A percentile compares a stretch with the other conserved stretches of the same genome.
Conservation (phyloP, 2,888 invertebrate genomes). For the Nowickia ferox region DNA sequence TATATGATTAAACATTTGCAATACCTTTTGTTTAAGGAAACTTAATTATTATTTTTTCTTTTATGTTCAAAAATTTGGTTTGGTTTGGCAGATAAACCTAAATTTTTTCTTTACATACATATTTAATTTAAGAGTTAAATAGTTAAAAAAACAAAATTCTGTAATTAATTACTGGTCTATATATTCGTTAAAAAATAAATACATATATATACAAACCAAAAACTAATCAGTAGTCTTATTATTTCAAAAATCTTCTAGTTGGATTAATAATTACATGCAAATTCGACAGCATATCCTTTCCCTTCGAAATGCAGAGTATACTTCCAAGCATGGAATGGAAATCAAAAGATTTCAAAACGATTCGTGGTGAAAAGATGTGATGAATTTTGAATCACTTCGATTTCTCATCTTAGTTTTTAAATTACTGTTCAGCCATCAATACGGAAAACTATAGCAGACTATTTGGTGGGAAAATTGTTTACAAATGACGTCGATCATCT, state of each 20-base stretch:
- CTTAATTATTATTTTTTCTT: conserved; percentile 1
- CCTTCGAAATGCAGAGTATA: too few species aligned
- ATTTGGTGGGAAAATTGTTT: too few species aligned
- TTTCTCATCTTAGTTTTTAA: too few species aligned
- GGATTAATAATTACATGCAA: too few species aligned
- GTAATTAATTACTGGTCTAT: conserved; percentile 55
- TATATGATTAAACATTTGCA: conserved; percentile 37
- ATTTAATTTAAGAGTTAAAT: conserved; percentile 61
- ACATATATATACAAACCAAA: conserved; percentile 47
- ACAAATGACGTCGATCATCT: too few species aligned
- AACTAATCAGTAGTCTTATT: neutral
- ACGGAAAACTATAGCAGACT: too few species aligned
- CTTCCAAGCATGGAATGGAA: too few species aligned
- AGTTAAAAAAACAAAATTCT: conserved; percentile 24
- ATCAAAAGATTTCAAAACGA: too few species aligned
- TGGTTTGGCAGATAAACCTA: neutral
- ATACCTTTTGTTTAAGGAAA: conserved; percentile 7
- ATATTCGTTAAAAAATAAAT: conserved; percentile 60
- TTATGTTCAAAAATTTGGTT: conserved; percentile 29
- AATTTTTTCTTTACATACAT: conserved; percentile 49
- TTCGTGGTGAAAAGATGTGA: too few species aligned
- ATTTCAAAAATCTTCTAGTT: neutral
- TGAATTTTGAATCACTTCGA: too few species aligned
- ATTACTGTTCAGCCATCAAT: too few species aligned
- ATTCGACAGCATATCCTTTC: too few species aligned